phyloP scores from a whole-genome alignment of 2,888 invertebrate species.

The Hyppa rectilinea region DNA sequence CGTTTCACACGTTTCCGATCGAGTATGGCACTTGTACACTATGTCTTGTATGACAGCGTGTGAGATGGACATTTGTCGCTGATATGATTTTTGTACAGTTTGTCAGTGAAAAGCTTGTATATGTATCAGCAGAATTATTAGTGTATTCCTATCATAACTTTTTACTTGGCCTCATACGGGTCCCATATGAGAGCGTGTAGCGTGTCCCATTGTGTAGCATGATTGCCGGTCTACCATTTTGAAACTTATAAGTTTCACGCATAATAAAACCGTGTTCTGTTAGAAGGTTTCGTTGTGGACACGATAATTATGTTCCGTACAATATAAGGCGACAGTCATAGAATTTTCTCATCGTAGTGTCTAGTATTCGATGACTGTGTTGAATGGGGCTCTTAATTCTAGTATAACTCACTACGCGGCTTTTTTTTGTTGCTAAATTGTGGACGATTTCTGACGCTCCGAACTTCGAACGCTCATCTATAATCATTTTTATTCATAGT shows the following conservation, averaged over 20 bases:
- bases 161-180: not conserved
- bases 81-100: too few relatives aligned
- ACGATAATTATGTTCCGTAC: not conserved
- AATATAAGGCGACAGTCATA: not conserved
- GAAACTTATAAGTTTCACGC: not conserved
- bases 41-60: not conserved
- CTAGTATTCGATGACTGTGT: not conserved
- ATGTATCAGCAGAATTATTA: not conserved
- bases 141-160: not conserved
- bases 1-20: too few relatives aligned
- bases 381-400: not conserved
- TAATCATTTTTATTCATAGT: too few relatives aligned
- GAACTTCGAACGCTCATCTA: not conserved
- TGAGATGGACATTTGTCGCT: not conserved
- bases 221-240: not conserved
- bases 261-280: not conserved
- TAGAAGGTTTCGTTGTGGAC: not conserved
- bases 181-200: not conserved
- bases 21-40: too few relatives aligned
- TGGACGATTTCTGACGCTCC: not conserved
- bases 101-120: not conserved
- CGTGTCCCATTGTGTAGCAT: not conserved
- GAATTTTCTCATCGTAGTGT: not conserved
- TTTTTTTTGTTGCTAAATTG: not conserved
- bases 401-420: not conserved